A percentile compares a stretch with the other conserved stretches of the same genome.
Conservation (phyloP, 2,888 invertebrate species). For the Chrysomela aeneicollis region DNA sequence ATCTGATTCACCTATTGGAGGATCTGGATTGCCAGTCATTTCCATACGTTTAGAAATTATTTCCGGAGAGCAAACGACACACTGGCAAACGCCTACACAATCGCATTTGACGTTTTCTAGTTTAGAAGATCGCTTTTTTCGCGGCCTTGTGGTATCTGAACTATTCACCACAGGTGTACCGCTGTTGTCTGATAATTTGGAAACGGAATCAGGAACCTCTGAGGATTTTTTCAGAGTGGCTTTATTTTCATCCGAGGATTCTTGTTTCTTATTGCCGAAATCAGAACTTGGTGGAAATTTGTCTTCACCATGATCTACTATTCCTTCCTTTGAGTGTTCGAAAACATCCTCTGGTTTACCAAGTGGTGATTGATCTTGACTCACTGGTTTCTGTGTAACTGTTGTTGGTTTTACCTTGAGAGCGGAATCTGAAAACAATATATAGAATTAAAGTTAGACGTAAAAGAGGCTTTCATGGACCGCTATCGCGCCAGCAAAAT, state of each 20-base stretch:
- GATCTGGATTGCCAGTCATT: constrained; percentile 20
- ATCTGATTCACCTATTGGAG: constrained; percentile 6
- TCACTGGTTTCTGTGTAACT: neutral
- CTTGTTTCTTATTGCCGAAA: constrained; percentile 12
- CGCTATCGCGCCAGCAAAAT: too few relatives aligned
- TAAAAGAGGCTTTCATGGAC: too few relatives aligned
- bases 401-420: too few relatives aligned
- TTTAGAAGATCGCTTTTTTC: constrained; percentile 38
- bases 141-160: constrained; percentile 29
- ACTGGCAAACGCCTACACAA: constrained; percentile 42
- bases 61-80: constrained; percentile 36
- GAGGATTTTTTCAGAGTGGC: constrained; percentile 27
- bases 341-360: neutral
- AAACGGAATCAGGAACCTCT: constrained; percentile 44
- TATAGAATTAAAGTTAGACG: too few relatives aligned
- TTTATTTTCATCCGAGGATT: constrained; percentile 20
- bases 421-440: too few relatives aligned
- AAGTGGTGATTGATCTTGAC: neutral
- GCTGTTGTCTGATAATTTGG: constrained; percentile 37
- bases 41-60: constrained; percentile 29
- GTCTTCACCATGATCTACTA: neutral
- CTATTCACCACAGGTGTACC: constrained; percentile 1
- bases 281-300: constrained; percentile 13
- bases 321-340: neutral
- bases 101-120: constrained; percentile 36